Percentiles rank a stretch among this genome's conserved stretches.
These are phyloP conservation scores for Aphis craccivora DNA, from an alignment of 1,140 invertebrate genomes.

Conservation along the genomic window DNA sequence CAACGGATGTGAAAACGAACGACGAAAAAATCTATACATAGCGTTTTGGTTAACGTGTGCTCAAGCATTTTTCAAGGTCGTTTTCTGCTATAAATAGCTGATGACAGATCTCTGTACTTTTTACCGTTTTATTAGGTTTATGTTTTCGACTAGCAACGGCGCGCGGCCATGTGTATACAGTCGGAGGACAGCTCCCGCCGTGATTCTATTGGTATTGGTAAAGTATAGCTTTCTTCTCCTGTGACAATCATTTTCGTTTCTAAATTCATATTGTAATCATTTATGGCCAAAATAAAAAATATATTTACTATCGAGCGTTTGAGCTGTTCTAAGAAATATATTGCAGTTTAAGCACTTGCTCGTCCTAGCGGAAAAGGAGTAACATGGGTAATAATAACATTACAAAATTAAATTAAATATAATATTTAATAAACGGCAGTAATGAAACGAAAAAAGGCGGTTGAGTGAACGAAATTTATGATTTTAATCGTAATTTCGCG, in stretches of 20 bases:
- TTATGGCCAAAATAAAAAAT: neutral
- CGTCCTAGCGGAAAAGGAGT: neutral
- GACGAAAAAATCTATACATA: constrained; percentile 35
- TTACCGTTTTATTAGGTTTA: neutral
- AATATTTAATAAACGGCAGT: no score
- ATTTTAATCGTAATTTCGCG: no score
- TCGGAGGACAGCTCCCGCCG: neutral
- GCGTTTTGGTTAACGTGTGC: neutral
- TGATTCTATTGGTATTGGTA: neutral
- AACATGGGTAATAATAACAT: no score
- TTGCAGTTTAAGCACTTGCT: neutral
- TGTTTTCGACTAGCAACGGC: neutral
- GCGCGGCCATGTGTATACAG: neutral
- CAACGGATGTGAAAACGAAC: neutral
- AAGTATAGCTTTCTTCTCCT: neutral
- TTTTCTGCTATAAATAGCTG: neutral
- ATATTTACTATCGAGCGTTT: neutral
- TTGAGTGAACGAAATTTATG: neutral
- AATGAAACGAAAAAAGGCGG: no score
- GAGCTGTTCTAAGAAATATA: neutral
- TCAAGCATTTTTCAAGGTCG: constrained; percentile 23
- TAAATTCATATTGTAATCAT: neutral
- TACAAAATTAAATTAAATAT: no score
- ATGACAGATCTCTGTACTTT: neutral
- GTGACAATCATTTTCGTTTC: neutral